phyloP scores from a whole-genome alignment of 2,888 invertebrate genomes.

The Drosophila phalerata region DNA sequence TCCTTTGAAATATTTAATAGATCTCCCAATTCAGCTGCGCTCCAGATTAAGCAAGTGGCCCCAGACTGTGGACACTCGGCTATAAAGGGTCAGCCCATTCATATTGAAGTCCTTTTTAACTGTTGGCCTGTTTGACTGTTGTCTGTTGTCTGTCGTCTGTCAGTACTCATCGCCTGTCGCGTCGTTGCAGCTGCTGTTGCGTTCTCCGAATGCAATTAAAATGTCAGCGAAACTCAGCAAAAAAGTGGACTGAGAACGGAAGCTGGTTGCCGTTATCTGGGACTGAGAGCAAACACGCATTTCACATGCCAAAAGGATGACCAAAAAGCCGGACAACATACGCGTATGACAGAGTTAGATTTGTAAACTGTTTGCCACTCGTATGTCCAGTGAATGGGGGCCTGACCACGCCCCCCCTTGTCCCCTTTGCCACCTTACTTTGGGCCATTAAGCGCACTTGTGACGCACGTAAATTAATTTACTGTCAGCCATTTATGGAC shows the following conservation, averaged over 20 bases:
- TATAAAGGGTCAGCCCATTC: slow-evolving; percentile 7
- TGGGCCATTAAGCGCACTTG: slow-evolving; percentile 74
- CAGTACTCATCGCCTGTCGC: slow-evolving; percentile 26
- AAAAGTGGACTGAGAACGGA: slow-evolving; percentile 33
- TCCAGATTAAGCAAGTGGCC: slow-evolving; percentile 65
- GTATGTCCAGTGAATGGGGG: slow-evolving; percentile 28
- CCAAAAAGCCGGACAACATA: slow-evolving; percentile 30
- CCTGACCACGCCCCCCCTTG: slow-evolving; percentile 35
- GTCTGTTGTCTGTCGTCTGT: slow-evolving; percentile 27
- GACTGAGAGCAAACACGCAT: slow-evolving; percentile 57
- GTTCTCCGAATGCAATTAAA: slow-evolving; percentile 74
- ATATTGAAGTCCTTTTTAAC: slow-evolving; percentile 31
- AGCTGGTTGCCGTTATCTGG: slow-evolving; percentile 14
- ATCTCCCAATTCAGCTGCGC: slow-evolving; percentile 47
- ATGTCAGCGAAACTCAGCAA: slow-evolving; percentile 58
- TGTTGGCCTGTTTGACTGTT: slow-evolving; percentile 22
- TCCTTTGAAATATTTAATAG: slow-evolving; percentile 69
- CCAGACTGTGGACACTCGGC: slow-evolving; percentile 8
- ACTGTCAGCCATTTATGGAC: slow-evolving; percentile 70
- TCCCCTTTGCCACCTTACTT: slow-evolving; percentile 20
- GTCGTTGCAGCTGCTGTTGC: slow-evolving; percentile 36
- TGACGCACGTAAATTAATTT: slow-evolving; percentile 76
- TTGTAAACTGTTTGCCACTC: slow-evolving; percentile 36
- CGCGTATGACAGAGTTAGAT: slow-evolving; percentile 48
- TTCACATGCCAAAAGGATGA: slow-evolving; percentile 53